Conservation (phyloP, 2,888 invertebrate genomes). For the Sphecodes monilicornis region DNA sequence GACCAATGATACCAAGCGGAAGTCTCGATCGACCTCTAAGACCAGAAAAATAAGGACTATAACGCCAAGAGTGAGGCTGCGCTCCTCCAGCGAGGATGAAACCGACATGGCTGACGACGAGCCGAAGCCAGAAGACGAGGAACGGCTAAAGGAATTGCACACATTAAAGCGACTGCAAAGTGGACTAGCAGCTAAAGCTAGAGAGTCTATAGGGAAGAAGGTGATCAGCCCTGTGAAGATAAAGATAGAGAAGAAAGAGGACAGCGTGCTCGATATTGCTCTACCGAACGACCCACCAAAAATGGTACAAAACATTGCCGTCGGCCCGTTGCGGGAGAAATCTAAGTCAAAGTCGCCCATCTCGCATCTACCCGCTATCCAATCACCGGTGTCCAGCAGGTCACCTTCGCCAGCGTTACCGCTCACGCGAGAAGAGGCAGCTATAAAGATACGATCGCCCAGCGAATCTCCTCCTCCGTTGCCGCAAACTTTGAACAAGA, state of each 20-base stretch:
- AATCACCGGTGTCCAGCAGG: slow-evolving; percentile 78
- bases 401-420: slow-evolving; percentile 81
- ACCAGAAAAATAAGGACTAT: slow-evolving; percentile 73
- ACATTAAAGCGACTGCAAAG: slow-evolving; percentile 88
- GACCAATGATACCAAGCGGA: slow-evolving; percentile 76
- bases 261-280: slow-evolving; percentile 76
- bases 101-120: slow-evolving; percentile 86
- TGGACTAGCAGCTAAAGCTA: slow-evolving; percentile 90
- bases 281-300: slow-evolving; percentile 82
- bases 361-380: slow-evolving; percentile 65
- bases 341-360: slow-evolving; percentile 69
- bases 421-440: slow-evolving; percentile 79
- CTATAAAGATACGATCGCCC: slow-evolving; percentile 75
- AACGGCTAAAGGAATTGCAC: slow-evolving; percentile 88
- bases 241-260: slow-evolving; percentile 77
- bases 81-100: slow-evolving; percentile 83
- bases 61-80: slow-evolving; percentile 81
- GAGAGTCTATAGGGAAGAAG: slow-evolving; percentile 88
- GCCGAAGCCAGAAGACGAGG: slow-evolving; percentile 86
- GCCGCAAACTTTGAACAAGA: slow-evolving; percentile 51
- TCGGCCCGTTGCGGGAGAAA: slow-evolving; percentile 56
- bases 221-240: slow-evolving; percentile 80
- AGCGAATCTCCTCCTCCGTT: slow-evolving; percentile 74
- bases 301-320: slow-evolving; percentile 48
- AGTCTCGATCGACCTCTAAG: slow-evolving; percentile 77